A percentile compares a stretch with the other conserved stretches of the same genome.
Conservation (phyloP, 2,797 vertebrate species). For the Amblyopsis hoosieri region DNA sequence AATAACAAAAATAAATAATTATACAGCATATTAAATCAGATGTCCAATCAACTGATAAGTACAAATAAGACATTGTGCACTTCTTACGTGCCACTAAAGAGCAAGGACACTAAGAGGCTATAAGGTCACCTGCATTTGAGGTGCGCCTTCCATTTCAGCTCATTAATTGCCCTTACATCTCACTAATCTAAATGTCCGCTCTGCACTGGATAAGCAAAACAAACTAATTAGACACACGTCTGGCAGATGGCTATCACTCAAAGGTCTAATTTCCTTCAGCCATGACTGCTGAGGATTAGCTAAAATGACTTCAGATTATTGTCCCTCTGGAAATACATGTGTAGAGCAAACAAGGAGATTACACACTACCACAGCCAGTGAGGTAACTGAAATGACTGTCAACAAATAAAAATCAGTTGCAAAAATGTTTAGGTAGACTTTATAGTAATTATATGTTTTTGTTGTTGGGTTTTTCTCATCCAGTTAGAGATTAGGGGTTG, state of each 20-base stretch:
- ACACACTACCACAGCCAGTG: conserved; percentile 37
- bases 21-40: too few relatives aligned
- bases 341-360: conserved; percentile 63
- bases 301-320: conserved; percentile 65
- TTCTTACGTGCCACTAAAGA: neutral
- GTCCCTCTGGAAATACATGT: conserved; percentile 49
- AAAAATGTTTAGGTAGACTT: too few relatives aligned
- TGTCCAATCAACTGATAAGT: too few relatives aligned
- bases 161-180: neutral
- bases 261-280: conserved; percentile 52
- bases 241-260: conserved; percentile 57
- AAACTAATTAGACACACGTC: conserved; percentile 43
- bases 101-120: neutral
- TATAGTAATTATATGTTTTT: too few relatives aligned
- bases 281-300: conserved; percentile 56
- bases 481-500: too few relatives aligned
- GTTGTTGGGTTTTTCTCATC: too few relatives aligned
- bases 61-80: too few relatives aligned
- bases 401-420: conserved; percentile 1
- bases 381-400: conserved; percentile 52
- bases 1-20: too few relatives aligned
- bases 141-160: neutral
- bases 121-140: neutral
- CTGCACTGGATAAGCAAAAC: conserved; percentile 38
- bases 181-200: conserved; percentile 19